Evolutionary conservation across 2,797 vertebrate species (phyloP), one percentile per base, ranked within the genome.

Genomic region (Enteromius thamalakanensis): DNA sequence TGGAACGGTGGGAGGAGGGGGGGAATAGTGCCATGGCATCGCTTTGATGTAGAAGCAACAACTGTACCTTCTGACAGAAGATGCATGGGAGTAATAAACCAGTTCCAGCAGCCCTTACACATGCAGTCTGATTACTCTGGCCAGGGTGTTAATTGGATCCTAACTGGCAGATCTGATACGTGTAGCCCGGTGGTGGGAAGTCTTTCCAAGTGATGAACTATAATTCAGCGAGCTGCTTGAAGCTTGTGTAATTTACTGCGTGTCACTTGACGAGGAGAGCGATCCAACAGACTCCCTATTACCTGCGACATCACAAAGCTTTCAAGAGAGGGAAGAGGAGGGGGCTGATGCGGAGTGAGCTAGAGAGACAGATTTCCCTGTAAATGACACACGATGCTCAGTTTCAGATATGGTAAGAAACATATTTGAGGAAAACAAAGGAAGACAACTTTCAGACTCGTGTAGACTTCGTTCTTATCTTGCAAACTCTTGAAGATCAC

Each of bases 111-210:
- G 96, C 95, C 96, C 93, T 93, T 96, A 97, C 97, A 96, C 96
- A 94, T 94, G 92, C 96, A 95, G 97, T 98, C 97, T 97, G 97
- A 97, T 98, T 97, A 97, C 97, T 97, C 96, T 95, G 97, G 96
- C 97, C 96, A 96, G 96, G 96, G 97, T 98, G 97, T 98, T 99
- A 99, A 99, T 99, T 99, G 97, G 97, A 98, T 98, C 96, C 97
- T 98, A 98, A 98, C 97, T 97, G 97, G 96, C 96, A 97, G 97
- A 98, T 99, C 97, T 98, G 97, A 97, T 99, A 98, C 94, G 95
- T 95, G 96, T 94, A 94, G 97, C 95, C 95, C 95, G 93, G 94
- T 96, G 95, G 96, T 96, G 94, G 95, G 95, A 94, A 96, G 95
- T 96, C 96, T 97, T 97, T 98, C 96, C 96, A 95, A 97, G 96